Conservation (phyloP, 2,797 vertebrate species). For the Leuciscus waleckii region DNA sequence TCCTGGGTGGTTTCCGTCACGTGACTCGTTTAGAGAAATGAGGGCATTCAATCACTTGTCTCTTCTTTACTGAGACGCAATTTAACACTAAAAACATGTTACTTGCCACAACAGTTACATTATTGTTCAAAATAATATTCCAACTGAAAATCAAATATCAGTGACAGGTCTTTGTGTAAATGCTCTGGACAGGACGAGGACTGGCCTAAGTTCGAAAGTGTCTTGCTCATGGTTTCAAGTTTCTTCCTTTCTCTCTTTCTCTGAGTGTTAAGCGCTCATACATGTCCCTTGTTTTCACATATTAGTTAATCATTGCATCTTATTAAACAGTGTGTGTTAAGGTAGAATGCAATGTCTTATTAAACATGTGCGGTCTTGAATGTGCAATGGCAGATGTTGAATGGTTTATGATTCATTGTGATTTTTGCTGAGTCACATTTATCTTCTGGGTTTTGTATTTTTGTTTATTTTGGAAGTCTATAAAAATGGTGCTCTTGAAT, state of each 20-base stretch:
- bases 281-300: neutral
- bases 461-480: neutral
- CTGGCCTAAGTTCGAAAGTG: neutral
- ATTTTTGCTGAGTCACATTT: conserved; percentile 7
- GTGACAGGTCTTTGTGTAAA: neutral
- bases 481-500: neutral
- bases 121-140: neutral
- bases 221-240: neutral
- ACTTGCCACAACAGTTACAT: neutral
- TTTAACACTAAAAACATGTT: neutral
- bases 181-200: too few relatives aligned
- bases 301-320: neutral
- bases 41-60: neutral
- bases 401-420: neutral
- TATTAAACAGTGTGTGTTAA: neutral
- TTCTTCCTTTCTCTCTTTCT: neutral
- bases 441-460: neutral
- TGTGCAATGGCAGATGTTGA: neutral
- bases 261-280: neutral
- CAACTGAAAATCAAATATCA: neutral
- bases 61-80: neutral
- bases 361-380: conserved; percentile 12
- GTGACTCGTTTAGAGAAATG: neutral
- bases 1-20: neutral
- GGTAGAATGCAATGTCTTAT: neutral